A percentile compares a stretch with the other conserved stretches of the same genome.
Evolutionary conservation across 2,797 vertebrate genomes (phyloP).

Genomic region (Nyctibius grandis): DNA sequence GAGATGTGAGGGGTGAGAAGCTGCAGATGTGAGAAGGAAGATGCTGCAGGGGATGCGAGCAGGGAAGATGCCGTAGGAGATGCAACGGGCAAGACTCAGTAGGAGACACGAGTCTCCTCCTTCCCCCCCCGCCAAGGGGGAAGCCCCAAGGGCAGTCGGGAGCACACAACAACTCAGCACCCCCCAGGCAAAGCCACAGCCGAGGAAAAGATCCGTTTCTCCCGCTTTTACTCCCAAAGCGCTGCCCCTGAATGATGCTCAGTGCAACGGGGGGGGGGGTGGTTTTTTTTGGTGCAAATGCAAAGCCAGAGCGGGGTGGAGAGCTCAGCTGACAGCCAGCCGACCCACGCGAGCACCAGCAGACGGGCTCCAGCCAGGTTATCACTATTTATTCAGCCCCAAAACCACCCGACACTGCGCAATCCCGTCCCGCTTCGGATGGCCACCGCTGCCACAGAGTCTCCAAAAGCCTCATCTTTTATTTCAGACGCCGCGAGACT

Average conservation of each 20-base stretch:
- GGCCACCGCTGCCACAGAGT: neutral
- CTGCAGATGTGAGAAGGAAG: neutral
- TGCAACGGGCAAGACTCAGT: neutral
- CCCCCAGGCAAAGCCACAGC: neutral
- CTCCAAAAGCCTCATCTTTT: neutral
- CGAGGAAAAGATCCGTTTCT: neutral
- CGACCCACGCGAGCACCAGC: neutral
- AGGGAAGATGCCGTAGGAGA: no score
- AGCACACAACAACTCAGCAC: neutral
- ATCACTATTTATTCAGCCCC: neutral
- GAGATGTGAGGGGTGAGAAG: no score
- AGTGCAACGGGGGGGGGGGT: neutral
- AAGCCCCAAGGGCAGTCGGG: accelerated
- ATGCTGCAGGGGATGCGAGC: neutral
- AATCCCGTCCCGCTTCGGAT: neutral
- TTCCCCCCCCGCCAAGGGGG: no score
- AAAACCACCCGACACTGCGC: neutral
- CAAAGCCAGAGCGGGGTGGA: neutral
- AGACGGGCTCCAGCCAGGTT: neutral
- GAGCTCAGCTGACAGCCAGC: neutral
- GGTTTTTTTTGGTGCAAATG: neutral
- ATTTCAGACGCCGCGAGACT: neutral
- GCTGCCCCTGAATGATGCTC: accelerated
- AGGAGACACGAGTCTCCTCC: no score
- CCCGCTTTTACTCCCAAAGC: neutral